phyloP scores from a whole-genome alignment of 1,140 invertebrate species.

The Cyrtorhinus lividipennis region DNA sequence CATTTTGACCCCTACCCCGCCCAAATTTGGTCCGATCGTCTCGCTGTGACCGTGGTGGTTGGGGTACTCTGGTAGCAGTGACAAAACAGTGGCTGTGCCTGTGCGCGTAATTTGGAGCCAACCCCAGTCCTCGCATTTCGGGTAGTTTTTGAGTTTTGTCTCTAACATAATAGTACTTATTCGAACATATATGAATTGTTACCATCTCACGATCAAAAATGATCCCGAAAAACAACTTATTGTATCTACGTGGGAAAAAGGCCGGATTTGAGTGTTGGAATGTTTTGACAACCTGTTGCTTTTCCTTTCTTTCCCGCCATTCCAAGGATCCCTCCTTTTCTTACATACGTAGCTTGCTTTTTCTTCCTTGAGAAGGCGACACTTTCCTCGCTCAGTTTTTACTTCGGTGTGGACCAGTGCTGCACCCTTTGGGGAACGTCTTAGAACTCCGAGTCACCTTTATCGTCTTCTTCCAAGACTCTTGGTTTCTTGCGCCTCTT shows the following conservation, averaged over 20 bases:
- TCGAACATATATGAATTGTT: too few relatives aligned
- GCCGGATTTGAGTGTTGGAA: not conserved
- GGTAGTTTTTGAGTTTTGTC: too few relatives aligned
- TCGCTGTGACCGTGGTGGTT: too few relatives aligned
- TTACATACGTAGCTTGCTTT: not conserved
- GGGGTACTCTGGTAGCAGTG: too few relatives aligned
- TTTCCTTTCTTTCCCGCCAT: constrained; percentile 5
- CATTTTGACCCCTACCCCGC: too few relatives aligned
- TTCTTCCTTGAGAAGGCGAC: constrained; percentile 7
- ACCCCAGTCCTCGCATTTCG: too few relatives aligned
- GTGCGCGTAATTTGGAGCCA: too few relatives aligned
- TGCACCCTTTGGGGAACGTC: not conserved
- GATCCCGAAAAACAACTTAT: too few relatives aligned
- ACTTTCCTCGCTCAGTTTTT: not conserved
- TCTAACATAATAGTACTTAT: too few relatives aligned
- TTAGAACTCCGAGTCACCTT: not conserved
- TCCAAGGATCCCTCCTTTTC: not conserved
- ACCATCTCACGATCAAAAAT: too few relatives aligned
- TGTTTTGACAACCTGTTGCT: not conserved
- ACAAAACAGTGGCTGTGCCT: too few relatives aligned
- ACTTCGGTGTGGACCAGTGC: not conserved
- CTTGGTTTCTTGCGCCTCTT: not conserved
- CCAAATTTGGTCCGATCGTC: too few relatives aligned
- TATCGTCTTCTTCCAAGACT: not conserved
- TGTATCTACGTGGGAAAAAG: not conserved